A percentile compares a stretch with the other conserved stretches of the same genome.
These are phyloP conservation scores for Gallinago paraguaiae DNA, from an alignment of 2,113 vertebrate genomes.

Conservation along the genomic window DNA sequence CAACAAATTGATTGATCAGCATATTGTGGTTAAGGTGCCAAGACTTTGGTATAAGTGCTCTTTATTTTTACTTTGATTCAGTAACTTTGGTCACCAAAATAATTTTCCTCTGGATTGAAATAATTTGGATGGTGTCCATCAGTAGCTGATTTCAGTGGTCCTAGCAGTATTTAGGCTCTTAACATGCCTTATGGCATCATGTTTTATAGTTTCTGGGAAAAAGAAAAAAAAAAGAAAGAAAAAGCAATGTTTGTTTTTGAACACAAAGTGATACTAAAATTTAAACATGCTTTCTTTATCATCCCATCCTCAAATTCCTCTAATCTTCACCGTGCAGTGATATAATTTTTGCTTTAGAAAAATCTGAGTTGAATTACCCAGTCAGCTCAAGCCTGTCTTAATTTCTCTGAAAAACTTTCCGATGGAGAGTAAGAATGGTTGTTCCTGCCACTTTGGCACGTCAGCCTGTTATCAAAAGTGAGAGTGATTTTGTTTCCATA, in stretches of 20 bases:
- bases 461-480: not conserved
- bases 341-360: not conserved
- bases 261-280: not conserved
- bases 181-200: not conserved
- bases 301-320: not conserved
- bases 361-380: not conserved
- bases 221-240: too few species aligned
- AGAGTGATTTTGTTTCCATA: not conserved
- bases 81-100: not conserved
- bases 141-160: not conserved
- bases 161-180: not conserved
- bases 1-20: not conserved
- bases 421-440: not conserved
- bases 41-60: not conserved
- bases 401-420: not conserved
- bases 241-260: not conserved
- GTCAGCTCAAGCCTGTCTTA: not conserved
- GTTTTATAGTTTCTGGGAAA: not conserved
- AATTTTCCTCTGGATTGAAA: not conserved
- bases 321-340: not conserved
- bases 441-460: accelerated
- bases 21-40: not conserved
- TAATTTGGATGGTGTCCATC: not conserved
- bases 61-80: not conserved
- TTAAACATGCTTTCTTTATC: not conserved